Base-by-base conservation (phyloP, 2,888 invertebrate genomes). In the Ligdia adustata region DNA sequence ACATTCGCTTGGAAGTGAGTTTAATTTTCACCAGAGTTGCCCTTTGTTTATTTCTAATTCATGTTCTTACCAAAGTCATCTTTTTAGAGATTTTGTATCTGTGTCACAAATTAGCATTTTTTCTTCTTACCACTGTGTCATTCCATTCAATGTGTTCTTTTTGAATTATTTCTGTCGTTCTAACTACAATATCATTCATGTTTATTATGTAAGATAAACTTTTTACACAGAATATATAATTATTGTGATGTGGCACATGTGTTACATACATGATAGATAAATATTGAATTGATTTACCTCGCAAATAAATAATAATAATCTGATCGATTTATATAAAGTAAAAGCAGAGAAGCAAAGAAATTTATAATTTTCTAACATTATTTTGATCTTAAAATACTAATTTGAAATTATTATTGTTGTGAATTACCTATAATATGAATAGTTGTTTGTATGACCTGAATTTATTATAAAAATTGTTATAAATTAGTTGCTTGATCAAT, bases 111-210 rank as follows among this genome's bases (percentile, higher is more conserved):
- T 22, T 22, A 22, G 6, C 7, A n/a, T n/a, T 22, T 1, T 22
- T 64, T 59, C 42, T 35, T 66, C 60, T 51, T 64, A 55, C 64
- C 62, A 69, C 67, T 66, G 57, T 68, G 72, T 78, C 81, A 81
- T 81, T 81, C 81, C 81, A 81, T 77, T 64, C 50, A 52, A 74
- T 79, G 79, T 80, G 77, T 81, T 80, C 72, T 73, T 56, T n/a
- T 60, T 26, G 45, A 48, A 20, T 47, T 49, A 34, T 22, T 37
- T 40, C 34, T 15, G 11, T 38, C 28, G 22, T 14, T 33, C 32
- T n/a, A 31, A 39, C 37, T 40, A 29, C 32, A 34, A 41, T 45
- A 5, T 27, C 12, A 37, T 16, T 37, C 27, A 27, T n/a, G 9
- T 35, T 48, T 35, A 37, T 44, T 31, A 7, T 13, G 14, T 44